Evolutionary conservation across 2,888 invertebrate genomes (phyloP).

Genomic region (Apamea crenata): DNA sequence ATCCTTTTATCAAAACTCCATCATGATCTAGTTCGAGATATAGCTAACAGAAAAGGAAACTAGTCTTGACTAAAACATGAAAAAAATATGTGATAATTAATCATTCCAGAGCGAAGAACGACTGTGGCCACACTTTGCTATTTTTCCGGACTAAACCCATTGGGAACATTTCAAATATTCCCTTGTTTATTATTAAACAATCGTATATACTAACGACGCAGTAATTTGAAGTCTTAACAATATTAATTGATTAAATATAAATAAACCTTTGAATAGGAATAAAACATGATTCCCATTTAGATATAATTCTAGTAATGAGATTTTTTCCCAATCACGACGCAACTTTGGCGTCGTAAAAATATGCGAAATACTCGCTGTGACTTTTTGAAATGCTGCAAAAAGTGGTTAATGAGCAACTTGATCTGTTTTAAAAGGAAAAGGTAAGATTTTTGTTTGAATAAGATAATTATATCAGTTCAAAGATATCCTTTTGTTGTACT

Average conservation of each 20-base stretch:
- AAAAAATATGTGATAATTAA: constrained; percentile 46
- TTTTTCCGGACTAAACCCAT: constrained; percentile 21
- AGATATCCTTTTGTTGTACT: not conserved
- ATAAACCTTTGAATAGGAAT: constrained; percentile 11
- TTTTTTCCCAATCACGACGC: constrained; percentile 59
- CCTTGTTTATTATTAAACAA: not conserved
- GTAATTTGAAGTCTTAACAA: no score
- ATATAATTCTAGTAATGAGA: not conserved
- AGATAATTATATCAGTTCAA: not conserved
- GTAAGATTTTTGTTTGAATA: not conserved
- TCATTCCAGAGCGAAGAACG: constrained; percentile 28
- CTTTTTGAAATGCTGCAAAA: not conserved
- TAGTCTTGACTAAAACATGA: constrained; percentile 26
- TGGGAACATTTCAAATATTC: constrained; percentile 5
- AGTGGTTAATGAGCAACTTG: not conserved
- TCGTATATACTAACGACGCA: not conserved
- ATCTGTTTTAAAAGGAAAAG: not conserved
- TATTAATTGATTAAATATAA: not conserved
- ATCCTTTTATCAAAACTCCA: constrained; percentile 15
- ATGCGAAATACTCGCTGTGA: not conserved
- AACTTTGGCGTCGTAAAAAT: not conserved
- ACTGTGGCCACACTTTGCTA: constrained; percentile 20
- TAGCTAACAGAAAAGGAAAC: constrained; percentile 35
- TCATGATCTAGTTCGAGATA: constrained; percentile 18
- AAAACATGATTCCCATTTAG: constrained; percentile 33